Evolutionary conservation across 2,888 invertebrate genomes (phyloP), one percentile per base, ranked within the genome.

Genomic region (Orthosia gracilis): DNA sequence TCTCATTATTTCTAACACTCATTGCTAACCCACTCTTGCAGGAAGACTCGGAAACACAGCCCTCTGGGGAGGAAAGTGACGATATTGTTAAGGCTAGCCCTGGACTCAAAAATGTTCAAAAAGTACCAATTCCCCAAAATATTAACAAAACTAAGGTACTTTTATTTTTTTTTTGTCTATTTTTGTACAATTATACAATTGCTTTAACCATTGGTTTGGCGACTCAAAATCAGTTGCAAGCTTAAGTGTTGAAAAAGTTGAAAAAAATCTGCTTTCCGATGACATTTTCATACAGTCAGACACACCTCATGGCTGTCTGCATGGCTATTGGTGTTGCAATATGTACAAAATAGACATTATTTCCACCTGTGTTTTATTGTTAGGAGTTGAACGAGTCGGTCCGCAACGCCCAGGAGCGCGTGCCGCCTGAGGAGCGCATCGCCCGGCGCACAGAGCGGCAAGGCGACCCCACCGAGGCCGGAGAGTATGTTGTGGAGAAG

Each of bases 401-500:
- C 1, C 94, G 96, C 47, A 94, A 92, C 68, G 96, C 96, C 0
- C 96, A 96, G 76, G 96, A 96, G 88, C 94, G 95, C 66, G 96
- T 96, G 66, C 96, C 96, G 63, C 93, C 96, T 2, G 95, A 95
- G 72, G 95, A 96, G 77, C 91, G 96, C n/a, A 96, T 96, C 73
- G 96, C 96, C 72, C 94, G 96, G 17, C 94, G 96, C 69, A 95
- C 96, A 26, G 96, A 96, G 87, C 92, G 89, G 4, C 75, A 79
- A 89, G 95, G 91, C 21, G 94, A 94, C 85, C 86, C 92, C 4
- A 88, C 91, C 2, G 96, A 96, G 84, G 94, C 97, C 17, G 97
- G 97, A 76, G 98, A 98, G 91, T 98, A 97, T 90, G 97, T 97
- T 1, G 98, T 98, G 0, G 98, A 98, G 92, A 98, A 98, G 94